A percentile compares a stretch with the other conserved stretches of the same genome.
These are phyloP conservation scores for Paralichthys olivaceus DNA, from an alignment of 2,113 vertebrate species.

Conservation along the genomic window DNA sequence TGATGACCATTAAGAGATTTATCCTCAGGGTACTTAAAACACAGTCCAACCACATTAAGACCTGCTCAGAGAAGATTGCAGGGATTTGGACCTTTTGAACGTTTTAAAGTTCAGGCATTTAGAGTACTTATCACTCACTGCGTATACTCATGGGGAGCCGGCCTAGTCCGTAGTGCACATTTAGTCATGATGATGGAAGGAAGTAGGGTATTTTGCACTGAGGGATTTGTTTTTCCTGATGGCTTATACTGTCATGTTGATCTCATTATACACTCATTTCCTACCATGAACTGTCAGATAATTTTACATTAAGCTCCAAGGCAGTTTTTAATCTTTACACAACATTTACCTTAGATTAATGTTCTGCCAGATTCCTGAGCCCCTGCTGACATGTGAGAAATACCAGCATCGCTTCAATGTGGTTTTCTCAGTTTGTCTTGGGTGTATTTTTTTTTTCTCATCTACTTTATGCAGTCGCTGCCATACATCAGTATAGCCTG, in stretches of 20 bases:
- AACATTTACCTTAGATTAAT: slow-evolving; percentile 70
- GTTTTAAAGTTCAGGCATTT: slow-evolving; percentile 75
- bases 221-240: slow-evolving; percentile 69
- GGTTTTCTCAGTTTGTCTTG: slow-evolving; percentile 14
- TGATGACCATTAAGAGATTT: slow-evolving; percentile 80
- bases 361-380: slow-evolving; percentile 33
- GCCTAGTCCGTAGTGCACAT: slow-evolving; percentile 32
- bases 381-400: slow-evolving; percentile 54
- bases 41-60: slow-evolving; percentile 72
- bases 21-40: slow-evolving; percentile 76
- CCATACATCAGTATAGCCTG: background rate
- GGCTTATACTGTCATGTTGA: slow-evolving; percentile 69
- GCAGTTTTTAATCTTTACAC: slow-evolving; percentile 63
- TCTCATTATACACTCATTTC: slow-evolving; percentile 76
- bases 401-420: slow-evolving; percentile 28
- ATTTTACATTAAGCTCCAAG: slow-evolving; percentile 59
- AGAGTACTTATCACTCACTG: slow-evolving; percentile 72
- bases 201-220: slow-evolving; percentile 60
- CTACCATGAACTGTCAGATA: slow-evolving; percentile 65
- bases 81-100: slow-evolving; percentile 75
- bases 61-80: slow-evolving; percentile 74
- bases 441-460: background rate
- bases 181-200: slow-evolving; percentile 59
- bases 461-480: background rate
- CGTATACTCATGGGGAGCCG: slow-evolving; percentile 36